Evolutionary conservation across 2,797 vertebrate species (phyloP).

Genomic region (Hypotaenidia okinawae): DNA sequence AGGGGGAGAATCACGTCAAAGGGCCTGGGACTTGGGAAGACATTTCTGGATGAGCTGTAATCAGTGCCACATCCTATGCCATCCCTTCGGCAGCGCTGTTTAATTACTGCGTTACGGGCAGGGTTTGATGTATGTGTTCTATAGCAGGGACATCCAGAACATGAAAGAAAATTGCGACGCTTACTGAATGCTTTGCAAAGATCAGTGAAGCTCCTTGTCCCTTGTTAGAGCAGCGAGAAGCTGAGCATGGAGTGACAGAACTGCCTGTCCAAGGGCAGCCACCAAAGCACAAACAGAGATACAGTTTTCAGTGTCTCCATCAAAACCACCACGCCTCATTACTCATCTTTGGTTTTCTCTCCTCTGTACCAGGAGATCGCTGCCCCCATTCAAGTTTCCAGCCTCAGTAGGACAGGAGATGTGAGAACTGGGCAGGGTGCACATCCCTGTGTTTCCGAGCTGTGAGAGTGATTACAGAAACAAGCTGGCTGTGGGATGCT

Average conservation of each 20-base stretch:
- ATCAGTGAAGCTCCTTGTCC: conserved; percentile 13
- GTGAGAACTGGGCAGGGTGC: not conserved
- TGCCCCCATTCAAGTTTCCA: not conserved
- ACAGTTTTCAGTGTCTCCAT: not conserved
- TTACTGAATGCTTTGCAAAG: conserved; percentile 6
- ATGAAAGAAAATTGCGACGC: conserved; percentile 10
- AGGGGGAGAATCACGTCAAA: not conserved
- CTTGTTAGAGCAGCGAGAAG: not conserved
- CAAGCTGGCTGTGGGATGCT: not conserved
- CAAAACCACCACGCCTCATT: not conserved
- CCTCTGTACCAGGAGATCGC: not conserved
- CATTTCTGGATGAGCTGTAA: conserved; percentile 22
- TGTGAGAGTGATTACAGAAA: not conserved
- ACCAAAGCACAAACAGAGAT: not conserved
- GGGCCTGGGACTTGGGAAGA: conserved; percentile 23
- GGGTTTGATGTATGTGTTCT: not conserved
- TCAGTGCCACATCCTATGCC: not conserved
- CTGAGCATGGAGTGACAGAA: not conserved
- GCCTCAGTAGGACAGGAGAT: not conserved
- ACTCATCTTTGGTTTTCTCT: not conserved
- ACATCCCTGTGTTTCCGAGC: not conserved
- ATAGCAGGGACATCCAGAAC: conserved; percentile 1
- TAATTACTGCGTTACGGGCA: not conserved
- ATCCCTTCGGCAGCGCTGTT: not conserved
- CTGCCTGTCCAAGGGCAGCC: not conserved